Percentiles rank a stretch among this genome's conserved stretches.
phyloP scores from a whole-genome alignment of 2,113 vertebrate species.

The Lagopus leucura region DNA sequence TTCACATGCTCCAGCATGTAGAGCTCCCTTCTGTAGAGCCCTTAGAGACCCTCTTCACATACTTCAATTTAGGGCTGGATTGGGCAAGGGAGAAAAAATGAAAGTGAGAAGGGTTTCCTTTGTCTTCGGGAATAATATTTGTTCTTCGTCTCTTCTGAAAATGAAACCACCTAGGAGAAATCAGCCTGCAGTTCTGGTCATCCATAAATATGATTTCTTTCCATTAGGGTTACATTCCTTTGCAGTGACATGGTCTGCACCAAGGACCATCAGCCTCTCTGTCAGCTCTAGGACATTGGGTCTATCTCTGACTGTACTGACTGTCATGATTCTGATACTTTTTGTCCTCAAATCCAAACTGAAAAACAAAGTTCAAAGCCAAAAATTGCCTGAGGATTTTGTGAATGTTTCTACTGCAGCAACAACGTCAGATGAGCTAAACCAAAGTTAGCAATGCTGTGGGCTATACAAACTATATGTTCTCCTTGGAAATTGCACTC shows the following conservation, averaged over 20 bases:
- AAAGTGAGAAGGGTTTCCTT: background rate
- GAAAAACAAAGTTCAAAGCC: background rate
- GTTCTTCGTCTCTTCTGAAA: background rate
- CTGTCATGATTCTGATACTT: background rate
- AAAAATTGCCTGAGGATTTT: background rate
- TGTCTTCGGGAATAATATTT: background rate
- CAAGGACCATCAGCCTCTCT: background rate
- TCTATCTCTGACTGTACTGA: background rate
- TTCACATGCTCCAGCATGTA: background rate
- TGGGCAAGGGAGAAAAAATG: background rate
- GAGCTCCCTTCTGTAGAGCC: background rate
- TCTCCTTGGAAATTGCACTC: background rate
- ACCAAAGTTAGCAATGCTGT: background rate
- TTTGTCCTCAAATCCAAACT: background rate
- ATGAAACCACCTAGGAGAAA: background rate
- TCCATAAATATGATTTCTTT: background rate
- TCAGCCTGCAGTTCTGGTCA: background rate
- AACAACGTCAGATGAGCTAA: background rate
- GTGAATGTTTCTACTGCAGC: background rate
- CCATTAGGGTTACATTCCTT: background rate
- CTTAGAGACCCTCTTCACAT: background rate
- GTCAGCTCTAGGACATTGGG: background rate
- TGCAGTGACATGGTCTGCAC: background rate
- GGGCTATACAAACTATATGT: background rate
- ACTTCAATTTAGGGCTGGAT: background rate